A percentile compares a stretch with the other conserved stretches of the same genome.
Conservation (phyloP, 2,113 vertebrate species). For the Nesogale talazaci region DNA sequence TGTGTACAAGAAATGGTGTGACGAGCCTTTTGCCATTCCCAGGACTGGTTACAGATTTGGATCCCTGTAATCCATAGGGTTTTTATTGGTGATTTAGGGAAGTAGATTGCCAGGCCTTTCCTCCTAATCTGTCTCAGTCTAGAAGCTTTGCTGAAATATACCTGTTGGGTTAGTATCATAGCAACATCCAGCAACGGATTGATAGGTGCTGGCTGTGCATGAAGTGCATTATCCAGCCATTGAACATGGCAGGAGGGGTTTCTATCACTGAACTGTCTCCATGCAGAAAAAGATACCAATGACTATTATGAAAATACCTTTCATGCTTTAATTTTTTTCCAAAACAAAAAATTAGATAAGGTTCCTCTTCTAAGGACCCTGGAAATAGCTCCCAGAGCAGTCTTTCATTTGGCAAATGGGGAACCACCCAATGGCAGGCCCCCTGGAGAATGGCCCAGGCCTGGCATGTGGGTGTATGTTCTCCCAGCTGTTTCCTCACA, state of each 20-base stretch:
- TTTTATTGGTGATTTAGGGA: neutral
- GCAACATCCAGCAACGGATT: neutral
- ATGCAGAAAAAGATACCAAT: neutral
- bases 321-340: neutral
- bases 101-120: neutral
- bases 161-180: neutral
- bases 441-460: conserved; percentile 56
- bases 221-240: neutral
- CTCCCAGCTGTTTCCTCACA: conserved; percentile 74
- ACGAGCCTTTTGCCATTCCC: neutral
- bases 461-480: conserved; percentile 28
- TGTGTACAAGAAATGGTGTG: neutral
- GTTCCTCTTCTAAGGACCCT: neutral
- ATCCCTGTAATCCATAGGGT: neutral
- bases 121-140: neutral
- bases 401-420: conserved; percentile 16
- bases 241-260: neutral
- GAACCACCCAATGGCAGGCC: conserved; percentile 1
- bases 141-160: neutral
- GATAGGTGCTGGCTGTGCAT: neutral
- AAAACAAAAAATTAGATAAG: neutral
- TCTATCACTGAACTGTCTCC: neutral
- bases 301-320: conserved; percentile 30
- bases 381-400: neutral
- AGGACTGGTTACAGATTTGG: neutral